Evolutionary conservation across 2,113 vertebrate species (phyloP), one percentile per base, ranked within the genome.

Genomic region (Uropsilus gracilis): DNA sequence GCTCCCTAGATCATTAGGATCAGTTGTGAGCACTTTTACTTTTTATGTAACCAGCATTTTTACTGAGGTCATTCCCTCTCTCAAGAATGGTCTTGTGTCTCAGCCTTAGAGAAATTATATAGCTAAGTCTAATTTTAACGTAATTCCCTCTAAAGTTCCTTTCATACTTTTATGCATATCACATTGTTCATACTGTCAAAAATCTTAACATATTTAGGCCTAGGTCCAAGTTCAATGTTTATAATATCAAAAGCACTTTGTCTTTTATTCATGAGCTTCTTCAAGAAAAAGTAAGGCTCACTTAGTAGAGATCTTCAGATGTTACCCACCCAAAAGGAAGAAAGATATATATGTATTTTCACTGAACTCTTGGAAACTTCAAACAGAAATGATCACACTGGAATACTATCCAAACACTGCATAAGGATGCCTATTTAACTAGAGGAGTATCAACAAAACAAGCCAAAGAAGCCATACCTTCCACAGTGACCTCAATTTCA

Each of bases 401-500:
- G 34, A 26, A 0, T 30, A 53, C 11, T 24, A 26, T 6, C 26
- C 11, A 44, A 44, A 53, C 63, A 39, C 6, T 20, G 8, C 7
- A n/a, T n/a, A 72, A 55, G 28, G 44, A 30, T 22, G 32, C 26
- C 16, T 53, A 10, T 26, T 55, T 55, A 44, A 24, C 95, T 97
- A 55, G 53, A 22, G 53, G 24, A 72, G 53, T 92, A 63, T 68
- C 53, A 68, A 20, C 3, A 78, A 66, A 53, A 39, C 10, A 9
- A 1, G 32, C 8, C 55, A 3, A 14, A 8, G 16, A 11, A 63
- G 12, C 14, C 97, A 82, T 96, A 99, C 98, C 98, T 96, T 98
- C 97, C 96, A 98, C 84, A 12, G 98, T 98, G 78, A 98, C 98
- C 97, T 98, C 98, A n/a, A 98, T 96, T 69, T 98, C 98, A 30